phyloP scores from a whole-genome alignment of 2,797 vertebrate species.

The Mus minutoides region DNA sequence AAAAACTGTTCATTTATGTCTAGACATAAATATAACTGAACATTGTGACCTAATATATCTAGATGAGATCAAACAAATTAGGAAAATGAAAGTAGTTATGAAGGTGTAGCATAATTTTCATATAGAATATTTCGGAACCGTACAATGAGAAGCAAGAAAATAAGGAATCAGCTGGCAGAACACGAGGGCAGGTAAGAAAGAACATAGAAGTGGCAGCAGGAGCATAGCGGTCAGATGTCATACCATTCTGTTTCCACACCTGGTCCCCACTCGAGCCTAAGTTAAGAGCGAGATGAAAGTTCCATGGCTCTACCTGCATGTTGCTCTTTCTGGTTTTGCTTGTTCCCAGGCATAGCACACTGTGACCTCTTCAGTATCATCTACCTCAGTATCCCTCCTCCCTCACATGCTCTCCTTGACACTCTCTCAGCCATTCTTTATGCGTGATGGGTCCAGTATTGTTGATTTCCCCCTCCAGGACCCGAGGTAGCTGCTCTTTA shows the following conservation, averaged over 20 bases:
- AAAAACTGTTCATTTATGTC: not conserved
- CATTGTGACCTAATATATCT: not conserved
- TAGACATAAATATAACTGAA: not conserved
- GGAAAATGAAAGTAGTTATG: not conserved
- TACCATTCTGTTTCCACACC: not conserved
- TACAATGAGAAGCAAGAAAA: not conserved
- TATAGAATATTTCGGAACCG: not conserved
- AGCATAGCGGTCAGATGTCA: not conserved
- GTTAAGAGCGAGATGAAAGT: not conserved
- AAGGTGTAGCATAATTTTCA: not conserved
- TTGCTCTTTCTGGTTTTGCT: not conserved
- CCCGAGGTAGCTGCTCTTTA: not conserved
- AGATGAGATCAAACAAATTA: conserved; percentile 36
- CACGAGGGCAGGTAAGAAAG: not conserved
- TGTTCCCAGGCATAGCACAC: not conserved
- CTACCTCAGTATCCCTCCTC: not conserved
- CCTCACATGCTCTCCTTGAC: not conserved
- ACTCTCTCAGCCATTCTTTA: not conserved
- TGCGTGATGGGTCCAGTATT: not conserved
- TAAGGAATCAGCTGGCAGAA: not conserved
- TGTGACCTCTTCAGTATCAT: not conserved
- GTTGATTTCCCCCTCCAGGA: not conserved
- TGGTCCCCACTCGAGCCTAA: not conserved
- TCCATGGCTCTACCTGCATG: not conserved
- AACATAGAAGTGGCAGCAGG: not conserved